Percentiles rank a stretch among this genome's conserved stretches.
Conservation (phyloP, 1,140 invertebrate genomes). For the Melanaphis sacchari region DNA sequence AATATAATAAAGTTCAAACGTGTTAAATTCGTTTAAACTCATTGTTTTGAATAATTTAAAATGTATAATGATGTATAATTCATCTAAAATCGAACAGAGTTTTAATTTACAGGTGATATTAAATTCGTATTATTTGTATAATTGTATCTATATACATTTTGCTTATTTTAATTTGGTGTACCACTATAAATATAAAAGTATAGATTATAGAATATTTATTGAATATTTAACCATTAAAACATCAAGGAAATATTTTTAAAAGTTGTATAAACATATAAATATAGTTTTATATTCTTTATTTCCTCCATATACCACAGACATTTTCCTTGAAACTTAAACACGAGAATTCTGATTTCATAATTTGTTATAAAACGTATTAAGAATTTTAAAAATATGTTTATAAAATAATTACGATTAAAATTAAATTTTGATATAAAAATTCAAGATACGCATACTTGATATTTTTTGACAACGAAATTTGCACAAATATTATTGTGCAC, state of each 20-base stretch:
- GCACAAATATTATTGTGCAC: not conserved
- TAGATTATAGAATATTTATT: not conserved
- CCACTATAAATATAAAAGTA: not conserved
- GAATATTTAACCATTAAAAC: not conserved
- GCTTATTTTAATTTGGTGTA: not conserved
- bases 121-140: not conserved
- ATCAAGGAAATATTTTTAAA: too few relatives aligned
- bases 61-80: not conserved
- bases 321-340: too few relatives aligned
- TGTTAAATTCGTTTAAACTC: not conserved
- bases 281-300: too few relatives aligned
- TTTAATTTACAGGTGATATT: not conserved
- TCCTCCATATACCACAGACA: too few relatives aligned
- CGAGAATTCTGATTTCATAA: too few relatives aligned
- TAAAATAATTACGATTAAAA: not conserved
- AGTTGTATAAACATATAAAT: too few relatives aligned
- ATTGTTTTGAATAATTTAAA: not conserved
- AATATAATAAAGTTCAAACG: not conserved
- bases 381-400: not conserved
- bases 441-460: not conserved
- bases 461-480: not conserved
- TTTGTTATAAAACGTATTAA: too few relatives aligned
- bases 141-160: too few relatives aligned
- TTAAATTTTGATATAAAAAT: not conserved
- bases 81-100: not conserved